Base-by-base conservation (phyloP, 2,797 vertebrate genomes). In the Sphaeramia orbicularis region DNA sequence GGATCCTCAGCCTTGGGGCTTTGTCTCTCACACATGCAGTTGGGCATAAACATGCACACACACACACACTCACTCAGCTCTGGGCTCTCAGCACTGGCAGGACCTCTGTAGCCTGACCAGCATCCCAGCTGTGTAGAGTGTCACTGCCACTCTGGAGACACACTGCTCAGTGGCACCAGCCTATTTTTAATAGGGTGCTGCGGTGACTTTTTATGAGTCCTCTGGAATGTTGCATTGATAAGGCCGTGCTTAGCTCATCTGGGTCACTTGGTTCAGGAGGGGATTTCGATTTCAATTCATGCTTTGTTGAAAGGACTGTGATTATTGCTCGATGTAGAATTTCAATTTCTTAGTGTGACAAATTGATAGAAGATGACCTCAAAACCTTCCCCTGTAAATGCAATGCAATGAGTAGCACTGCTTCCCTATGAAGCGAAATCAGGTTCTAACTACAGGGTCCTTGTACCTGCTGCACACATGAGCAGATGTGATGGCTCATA, bases 1-100 rank as follows among this genome's bases (percentile, higher is more conserved):
- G 82, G 76, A 85, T 89, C 74, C 64, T 81, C 76, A 83, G 83
- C 87, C 81, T 84, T 86, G 72, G 83, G 88, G 87, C 81, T 89
- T 89, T 89, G 84, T 87, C 71, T 76, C 66, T 76, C 81, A 83
- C 79, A 83, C 79, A 84, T 76, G 64, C 86, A 84, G 76, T 36
- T 54, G 65, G 78, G 57, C 77, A 71, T 72, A 74, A 71, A 85
- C 57, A 75, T 18, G 65, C 56, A 51, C 27, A 51, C 53, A 66
- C 53, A 66, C 55, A 52, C 30, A 63, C 50, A 41, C 60, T 53
- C 57, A 59, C 19, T 44, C 48, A 74, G 74, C 72, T 78, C 67
- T 54, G 78, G 52, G 81, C 52, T 12, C 68, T 74, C 76, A 76
- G 77, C 72, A 81, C 75, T 77, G 61, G 66, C 88, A 85, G 83